phyloP scores from a whole-genome alignment of 1,140 invertebrate species.

The Drosophila chauvacae region DNA sequence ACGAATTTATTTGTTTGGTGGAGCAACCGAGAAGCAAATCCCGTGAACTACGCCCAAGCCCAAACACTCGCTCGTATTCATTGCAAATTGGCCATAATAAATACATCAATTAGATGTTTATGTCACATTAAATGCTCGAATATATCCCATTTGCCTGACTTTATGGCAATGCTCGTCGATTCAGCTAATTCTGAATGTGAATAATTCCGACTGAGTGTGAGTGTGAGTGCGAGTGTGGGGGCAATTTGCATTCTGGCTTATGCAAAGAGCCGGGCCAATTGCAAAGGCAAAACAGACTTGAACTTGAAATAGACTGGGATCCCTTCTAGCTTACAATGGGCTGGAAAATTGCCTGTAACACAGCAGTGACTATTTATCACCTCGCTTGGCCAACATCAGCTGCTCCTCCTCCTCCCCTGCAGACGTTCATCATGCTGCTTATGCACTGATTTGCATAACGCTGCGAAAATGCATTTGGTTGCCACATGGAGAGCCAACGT shows the following conservation, averaged over 20 bases:
- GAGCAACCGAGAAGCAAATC: not conserved
- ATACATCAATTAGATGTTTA: slow-evolving; percentile 48
- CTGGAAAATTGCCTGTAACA: slow-evolving; percentile 11
- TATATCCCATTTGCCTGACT: slow-evolving; percentile 30
- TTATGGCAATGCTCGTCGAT: slow-evolving; percentile 43
- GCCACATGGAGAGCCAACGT: slow-evolving; percentile 53
- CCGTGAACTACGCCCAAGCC: not conserved
- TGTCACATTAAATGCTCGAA: slow-evolving; percentile 39
- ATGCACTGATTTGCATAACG: slow-evolving; percentile 69
- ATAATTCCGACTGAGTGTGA: slow-evolving; percentile 23
- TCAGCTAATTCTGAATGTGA: slow-evolving; percentile 29
- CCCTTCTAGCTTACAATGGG: slow-evolving; percentile 19
- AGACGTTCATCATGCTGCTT: slow-evolving; percentile 43
- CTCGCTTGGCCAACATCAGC: slow-evolving; percentile 29
- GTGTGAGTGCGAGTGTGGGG: slow-evolving; percentile 15
- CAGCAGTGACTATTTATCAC: slow-evolving; percentile 30
- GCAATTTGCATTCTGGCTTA: slow-evolving; percentile 55
- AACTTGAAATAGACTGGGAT: slow-evolving; percentile 36
- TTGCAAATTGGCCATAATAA: slow-evolving; percentile 30
- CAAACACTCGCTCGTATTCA: slow-evolving; percentile 6
- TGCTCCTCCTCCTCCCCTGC: not conserved
- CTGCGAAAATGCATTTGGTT: slow-evolving; percentile 57
- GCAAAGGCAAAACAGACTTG: slow-evolving; percentile 51
- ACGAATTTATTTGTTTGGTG: not conserved
- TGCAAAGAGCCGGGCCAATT: slow-evolving; percentile 60